Evolutionary conservation across 1,140 invertebrate species (phyloP).

Genomic region (Calephelis nemesis): DNA sequence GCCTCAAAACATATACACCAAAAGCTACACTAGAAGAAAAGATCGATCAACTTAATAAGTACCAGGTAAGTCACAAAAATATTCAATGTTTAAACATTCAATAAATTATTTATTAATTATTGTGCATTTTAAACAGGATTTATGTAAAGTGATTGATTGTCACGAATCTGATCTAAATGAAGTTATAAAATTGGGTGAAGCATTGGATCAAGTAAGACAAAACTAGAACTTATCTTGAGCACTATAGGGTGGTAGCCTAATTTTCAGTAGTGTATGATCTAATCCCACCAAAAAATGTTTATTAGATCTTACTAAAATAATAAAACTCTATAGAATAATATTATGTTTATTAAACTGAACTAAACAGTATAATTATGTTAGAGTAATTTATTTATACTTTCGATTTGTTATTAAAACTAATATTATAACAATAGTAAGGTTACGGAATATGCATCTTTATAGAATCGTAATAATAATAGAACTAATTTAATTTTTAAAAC

Average conservation of each 20-base stretch:
- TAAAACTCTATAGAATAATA: conserved; percentile 1
- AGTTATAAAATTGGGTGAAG: conserved; percentile 86
- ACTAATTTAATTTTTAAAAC: background rate
- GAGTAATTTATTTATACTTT: too few relatives aligned
- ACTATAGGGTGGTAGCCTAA: conserved; percentile 68
- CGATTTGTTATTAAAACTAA: background rate
- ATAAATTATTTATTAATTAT: conserved; percentile 31
- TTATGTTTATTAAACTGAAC: background rate
- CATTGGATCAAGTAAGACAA: conserved; percentile 91
- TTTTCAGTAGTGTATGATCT: conserved; percentile 66
- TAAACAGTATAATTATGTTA: background rate
- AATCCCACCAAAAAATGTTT: conserved; percentile 49
- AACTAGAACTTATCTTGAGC: conserved; percentile 43
- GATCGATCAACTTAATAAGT: conserved; percentile 92
- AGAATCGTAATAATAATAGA: background rate
- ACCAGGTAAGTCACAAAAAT: conserved; percentile 84
- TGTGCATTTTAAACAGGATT: conserved; percentile 82
- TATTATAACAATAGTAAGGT: conserved; percentile 9
- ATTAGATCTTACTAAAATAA: conserved; percentile 24
- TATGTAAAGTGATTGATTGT: conserved; percentile 86
- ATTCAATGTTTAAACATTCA: background rate
- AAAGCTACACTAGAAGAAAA: conserved; percentile 94
- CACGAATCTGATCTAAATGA: conserved; percentile 86
- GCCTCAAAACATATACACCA: conserved; percentile 91
- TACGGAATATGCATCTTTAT: conserved; percentile 6